These are phyloP conservation scores for Nymphicus hollandicus DNA, from an alignment of 2,113 vertebrate genomes.

Conservation along the genomic window DNA sequence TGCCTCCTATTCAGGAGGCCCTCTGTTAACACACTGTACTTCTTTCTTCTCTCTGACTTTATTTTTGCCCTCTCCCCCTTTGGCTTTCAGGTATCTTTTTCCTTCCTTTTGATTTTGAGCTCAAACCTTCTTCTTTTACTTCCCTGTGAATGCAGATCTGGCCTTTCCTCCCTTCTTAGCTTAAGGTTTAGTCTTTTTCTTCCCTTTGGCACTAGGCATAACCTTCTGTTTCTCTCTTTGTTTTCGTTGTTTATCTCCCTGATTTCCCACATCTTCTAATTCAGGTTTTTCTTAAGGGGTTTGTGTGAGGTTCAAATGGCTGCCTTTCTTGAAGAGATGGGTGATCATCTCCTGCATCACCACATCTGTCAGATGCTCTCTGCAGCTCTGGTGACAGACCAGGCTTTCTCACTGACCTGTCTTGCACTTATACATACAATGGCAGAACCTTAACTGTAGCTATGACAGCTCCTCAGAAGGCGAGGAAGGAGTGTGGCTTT, in stretches of 20 bases:
- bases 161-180: constrained; percentile 20
- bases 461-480: fast-evolving
- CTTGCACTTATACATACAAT: not conserved
- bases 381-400: not conserved
- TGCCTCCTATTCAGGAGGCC: constrained; percentile 1
- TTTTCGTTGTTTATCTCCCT: not conserved
- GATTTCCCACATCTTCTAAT: constrained; percentile 7
- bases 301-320: not conserved
- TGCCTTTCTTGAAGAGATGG: not conserved
- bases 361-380: not conserved
- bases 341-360: not conserved
- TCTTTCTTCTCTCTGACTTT: constrained; percentile 33
- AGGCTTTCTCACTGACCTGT: not conserved
- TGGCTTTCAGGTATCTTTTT: constrained; percentile 26
- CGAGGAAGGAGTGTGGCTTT: fast-evolving
- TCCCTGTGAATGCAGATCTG: not conserved
- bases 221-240: not conserved
- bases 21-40: not conserved
- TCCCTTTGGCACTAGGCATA: constrained; percentile 9
- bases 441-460: not conserved
- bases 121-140: constrained; percentile 7
- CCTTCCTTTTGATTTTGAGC: constrained; percentile 7
- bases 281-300: not conserved
- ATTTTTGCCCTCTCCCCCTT: constrained; percentile 11
- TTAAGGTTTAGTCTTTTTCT: constrained; percentile 3